Base-by-base conservation (phyloP, 2,888 invertebrate genomes). In the Xestobium rufovillosum region DNA sequence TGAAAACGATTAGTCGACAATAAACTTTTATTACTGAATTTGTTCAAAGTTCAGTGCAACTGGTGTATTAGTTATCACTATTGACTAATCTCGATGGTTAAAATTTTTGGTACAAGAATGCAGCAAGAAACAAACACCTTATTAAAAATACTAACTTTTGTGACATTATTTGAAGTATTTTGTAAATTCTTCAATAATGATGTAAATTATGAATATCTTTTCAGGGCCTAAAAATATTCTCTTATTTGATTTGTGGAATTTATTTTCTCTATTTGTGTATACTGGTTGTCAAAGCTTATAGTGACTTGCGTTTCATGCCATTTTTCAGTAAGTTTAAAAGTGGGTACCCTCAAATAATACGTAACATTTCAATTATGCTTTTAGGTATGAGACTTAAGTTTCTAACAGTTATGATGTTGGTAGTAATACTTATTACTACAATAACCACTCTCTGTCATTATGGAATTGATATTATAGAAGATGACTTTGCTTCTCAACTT, bases 251-350 rank as follows among this genome's bases (percentile, higher is more conserved):
- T 50, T 80, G 88, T 42, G 78, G 80, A 33, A 64, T 91, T 51
- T 96, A 96, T 65, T 71, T 94, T 49, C 68, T 89, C 27, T 95
- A 94, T 68, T 71, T 96, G 52, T 62, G 82, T 14, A 75, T 88
- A 53, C 70, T 96, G 44, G 78, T 95, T 50, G 67, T 95, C 40
- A 79, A 84, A 59, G 91, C 96, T 13, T 96, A 94, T 65, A 90
- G 86, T 44, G 96, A 97, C 67, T 71, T 97, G 34, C 75, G 94
- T 55, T 86, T 89, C 25, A 95, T 97, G 95, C 95, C 96, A 43
- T 96, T 87, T 69, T 96, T 97, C 68, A 95, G 95, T 95, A 71
- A 80, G 76, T 64, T 38, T 16, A 3, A 26, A 14, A 36, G 12
- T 31, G 14, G 11, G 23, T 38, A 15, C 23, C 3, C 31, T 14